phyloP scores from a whole-genome alignment of 2,797 vertebrate species.

The Limosa lapponica region DNA sequence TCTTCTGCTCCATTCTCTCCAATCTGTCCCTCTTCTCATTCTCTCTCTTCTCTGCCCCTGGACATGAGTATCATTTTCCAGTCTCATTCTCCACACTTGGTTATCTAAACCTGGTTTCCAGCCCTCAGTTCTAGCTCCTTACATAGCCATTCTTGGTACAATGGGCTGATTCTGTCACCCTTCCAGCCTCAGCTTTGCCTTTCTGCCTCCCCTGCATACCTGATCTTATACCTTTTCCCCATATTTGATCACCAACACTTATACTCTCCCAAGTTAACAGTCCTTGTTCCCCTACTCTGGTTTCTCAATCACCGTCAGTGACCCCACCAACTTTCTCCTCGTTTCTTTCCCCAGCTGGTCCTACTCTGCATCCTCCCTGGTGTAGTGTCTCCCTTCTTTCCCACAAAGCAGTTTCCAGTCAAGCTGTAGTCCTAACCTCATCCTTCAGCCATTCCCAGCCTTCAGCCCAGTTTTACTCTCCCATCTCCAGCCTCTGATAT shows the following conservation, averaged over 20 bases:
- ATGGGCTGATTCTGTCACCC: accelerated
- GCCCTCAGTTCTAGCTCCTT: neutral
- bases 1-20: neutral
- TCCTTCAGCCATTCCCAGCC: neutral
- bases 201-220: neutral
- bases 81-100: neutral
- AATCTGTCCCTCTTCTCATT: neutral
- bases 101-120: neutral
- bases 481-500: neutral
- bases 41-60: neutral
- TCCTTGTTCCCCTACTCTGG: neutral
- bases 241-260: neutral
- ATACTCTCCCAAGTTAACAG: neutral
- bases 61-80: neutral
- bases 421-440: neutral
- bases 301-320: neutral
- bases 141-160: neutral
- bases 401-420: neutral
- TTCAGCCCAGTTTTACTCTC: neutral
- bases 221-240: neutral
- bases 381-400: neutral
- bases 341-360: neutral
- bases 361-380: neutral
- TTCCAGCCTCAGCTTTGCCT: neutral
- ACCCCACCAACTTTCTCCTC: neutral